Conservation (phyloP, 2,113 vertebrate genomes). For the Notechis scutatus region DNA sequence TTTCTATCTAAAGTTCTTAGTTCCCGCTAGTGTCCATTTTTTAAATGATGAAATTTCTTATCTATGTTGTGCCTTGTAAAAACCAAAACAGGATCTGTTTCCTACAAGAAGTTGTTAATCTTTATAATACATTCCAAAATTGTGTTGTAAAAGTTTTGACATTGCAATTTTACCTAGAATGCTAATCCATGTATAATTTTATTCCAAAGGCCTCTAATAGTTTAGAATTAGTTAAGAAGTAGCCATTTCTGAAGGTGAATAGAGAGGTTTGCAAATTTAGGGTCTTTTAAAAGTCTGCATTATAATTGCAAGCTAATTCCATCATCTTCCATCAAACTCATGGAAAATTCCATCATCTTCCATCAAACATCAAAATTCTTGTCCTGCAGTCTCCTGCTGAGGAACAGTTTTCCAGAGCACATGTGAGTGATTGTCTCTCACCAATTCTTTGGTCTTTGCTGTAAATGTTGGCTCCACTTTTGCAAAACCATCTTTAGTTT, state of each 20-base stretch:
- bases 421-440: not conserved
- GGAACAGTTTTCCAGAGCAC: not conserved
- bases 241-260: not conserved
- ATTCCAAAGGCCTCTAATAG: not conserved
- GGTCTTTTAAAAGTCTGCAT: not conserved
- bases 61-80: not conserved
- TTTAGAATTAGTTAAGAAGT: not conserved
- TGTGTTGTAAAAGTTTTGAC: not conserved
- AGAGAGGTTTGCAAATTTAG: not conserved
- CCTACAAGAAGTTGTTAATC: not conserved
- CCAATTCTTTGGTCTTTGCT: not conserved
- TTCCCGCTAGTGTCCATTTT: not conserved
- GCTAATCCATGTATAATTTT: not conserved
- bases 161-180: not conserved
- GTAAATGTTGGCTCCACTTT: not conserved
- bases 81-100: not conserved
- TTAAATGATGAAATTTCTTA: not conserved
- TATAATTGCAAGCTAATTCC: not conserved
- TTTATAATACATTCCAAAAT: not conserved
- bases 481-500: not conserved
- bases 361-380: not conserved
- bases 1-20: not conserved
- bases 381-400: not conserved
- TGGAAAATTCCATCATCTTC: not conserved
- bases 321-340: not conserved